Percentiles rank a stretch among this genome's conserved stretches.
Conservation (phyloP, 64 coral and sea anemone genomes). For the Stichodactyla helianthus region DNA sequence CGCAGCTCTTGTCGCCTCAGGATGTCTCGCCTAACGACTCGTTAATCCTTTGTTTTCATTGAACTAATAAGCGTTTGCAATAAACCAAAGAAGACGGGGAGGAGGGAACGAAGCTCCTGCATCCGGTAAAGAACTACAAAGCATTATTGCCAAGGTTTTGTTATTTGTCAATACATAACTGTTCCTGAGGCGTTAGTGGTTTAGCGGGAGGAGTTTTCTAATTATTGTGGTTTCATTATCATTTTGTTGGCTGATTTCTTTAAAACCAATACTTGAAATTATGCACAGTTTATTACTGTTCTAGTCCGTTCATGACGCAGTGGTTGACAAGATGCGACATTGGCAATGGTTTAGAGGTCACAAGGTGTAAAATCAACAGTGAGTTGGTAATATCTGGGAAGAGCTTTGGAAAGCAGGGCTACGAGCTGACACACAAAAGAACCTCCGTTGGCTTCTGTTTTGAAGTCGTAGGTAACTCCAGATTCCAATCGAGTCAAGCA, state of each 20-base stretch:
- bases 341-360: background rate
- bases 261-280: background rate
- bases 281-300: background rate
- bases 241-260: background rate
- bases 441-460: background rate
- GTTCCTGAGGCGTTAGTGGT: background rate
- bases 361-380: background rate
- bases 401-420: background rate
- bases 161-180: background rate
- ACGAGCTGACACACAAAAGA: background rate
- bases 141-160: background rate
- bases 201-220: background rate
- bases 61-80: background rate
- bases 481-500: background rate
- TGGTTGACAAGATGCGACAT: background rate
- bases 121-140: background rate
- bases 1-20: background rate
- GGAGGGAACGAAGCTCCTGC: background rate
- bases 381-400: background rate
- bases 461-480: background rate
- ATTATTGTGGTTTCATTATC: background rate
- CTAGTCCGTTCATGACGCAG: background rate
- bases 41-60: slow-evolving; percentile 1
- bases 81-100: background rate
- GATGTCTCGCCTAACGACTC: background rate